Evolutionary conservation across 2,888 invertebrate genomes (phyloP).

Genomic region (Caenorhabditis zanzibari): DNA sequence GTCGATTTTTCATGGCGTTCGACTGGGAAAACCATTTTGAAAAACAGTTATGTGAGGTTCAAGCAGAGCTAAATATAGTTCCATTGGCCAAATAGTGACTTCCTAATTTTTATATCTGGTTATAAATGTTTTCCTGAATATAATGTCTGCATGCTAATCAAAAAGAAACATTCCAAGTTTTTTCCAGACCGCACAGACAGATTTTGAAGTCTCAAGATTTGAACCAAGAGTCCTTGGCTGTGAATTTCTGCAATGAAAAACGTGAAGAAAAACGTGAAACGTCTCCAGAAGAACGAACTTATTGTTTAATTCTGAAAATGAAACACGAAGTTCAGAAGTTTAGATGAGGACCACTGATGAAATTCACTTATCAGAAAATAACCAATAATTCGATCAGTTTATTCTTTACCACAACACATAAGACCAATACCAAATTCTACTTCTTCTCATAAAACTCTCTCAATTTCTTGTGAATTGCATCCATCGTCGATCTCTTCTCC

Average conservation of each 20-base stretch:
- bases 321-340: too few relatives aligned
- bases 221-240: too few relatives aligned
- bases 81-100: conserved; percentile 14
- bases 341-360: too few relatives aligned
- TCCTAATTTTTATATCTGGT: not conserved
- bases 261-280: too few relatives aligned
- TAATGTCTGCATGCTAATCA: too few relatives aligned
- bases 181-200: too few relatives aligned
- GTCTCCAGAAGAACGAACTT: too few relatives aligned
- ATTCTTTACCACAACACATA: not conserved
- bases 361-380: too few relatives aligned
- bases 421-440: conserved; percentile 2
- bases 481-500: conserved; percentile 76
- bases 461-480: conserved; percentile 63
- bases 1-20: conserved; percentile 76
- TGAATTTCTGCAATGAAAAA: too few relatives aligned
- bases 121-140: not conserved
- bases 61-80: conserved; percentile 68
- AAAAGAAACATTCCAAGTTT: too few relatives aligned
- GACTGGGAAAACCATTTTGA: conserved; percentile 82
- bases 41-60: conserved; percentile 71
- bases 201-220: too few relatives aligned
- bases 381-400: not conserved
- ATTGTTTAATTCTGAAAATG: too few relatives aligned
- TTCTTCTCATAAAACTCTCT: conserved; percentile 61